A percentile compares a stretch with the other conserved stretches of the same genome.
phyloP scores from a whole-genome alignment of 2,113 vertebrate genomes.

The Plecturocebus donacophilus region DNA sequence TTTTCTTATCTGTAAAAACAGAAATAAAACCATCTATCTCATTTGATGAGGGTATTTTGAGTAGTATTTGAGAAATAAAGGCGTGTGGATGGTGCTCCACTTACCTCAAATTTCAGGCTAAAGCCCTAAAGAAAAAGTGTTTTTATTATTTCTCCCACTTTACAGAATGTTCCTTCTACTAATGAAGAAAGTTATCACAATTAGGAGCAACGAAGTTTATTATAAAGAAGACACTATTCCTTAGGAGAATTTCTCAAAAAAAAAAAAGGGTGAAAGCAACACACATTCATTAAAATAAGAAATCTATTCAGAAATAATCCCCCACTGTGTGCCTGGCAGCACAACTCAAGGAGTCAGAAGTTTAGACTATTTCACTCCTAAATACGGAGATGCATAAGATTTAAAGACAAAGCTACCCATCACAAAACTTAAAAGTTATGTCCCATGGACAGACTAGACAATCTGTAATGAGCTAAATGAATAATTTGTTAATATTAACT shows the following conservation, averaged over 20 bases:
- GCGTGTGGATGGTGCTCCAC: background rate
- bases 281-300: background rate
- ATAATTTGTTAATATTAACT: background rate
- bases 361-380: background rate
- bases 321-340: background rate
- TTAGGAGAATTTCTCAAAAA: background rate
- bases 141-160: background rate
- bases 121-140: background rate
- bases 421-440: background rate
- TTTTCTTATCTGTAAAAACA: conserved; percentile 19
- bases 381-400: background rate
- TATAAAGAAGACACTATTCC: background rate
- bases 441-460: background rate
- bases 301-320: background rate
- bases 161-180: background rate
- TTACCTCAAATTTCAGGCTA: conserved; percentile 22
- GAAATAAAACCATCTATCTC: background rate
- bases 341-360: background rate
- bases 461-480: background rate
- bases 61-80: background rate
- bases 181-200: background rate
- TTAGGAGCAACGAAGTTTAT: background rate
- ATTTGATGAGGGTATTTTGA: background rate
- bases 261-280: background rate
- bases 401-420: background rate